Base-by-base conservation (phyloP, 2,113 vertebrate genomes). In the Setophaga petechia region DNA sequence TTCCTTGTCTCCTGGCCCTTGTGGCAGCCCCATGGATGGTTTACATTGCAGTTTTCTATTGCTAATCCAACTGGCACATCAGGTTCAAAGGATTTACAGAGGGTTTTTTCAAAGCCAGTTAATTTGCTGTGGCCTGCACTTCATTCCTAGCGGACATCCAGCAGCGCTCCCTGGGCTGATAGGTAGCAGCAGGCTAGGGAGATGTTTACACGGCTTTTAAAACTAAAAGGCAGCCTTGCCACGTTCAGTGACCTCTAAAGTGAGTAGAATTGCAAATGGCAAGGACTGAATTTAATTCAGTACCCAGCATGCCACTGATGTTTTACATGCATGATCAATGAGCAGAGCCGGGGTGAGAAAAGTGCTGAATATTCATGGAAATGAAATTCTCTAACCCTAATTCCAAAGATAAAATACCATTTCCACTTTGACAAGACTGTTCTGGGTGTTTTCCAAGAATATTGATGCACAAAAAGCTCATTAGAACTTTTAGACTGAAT, bases 331-430 rank as follows among this genome's bases (percentile, higher is more conserved):
- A 82, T 96, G 97, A 97, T 95, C 96, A 90, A 95, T 93, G 87
- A 96, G 96, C 58, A 84, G 87, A 87, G 81, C 82, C 6, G 7
- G 66, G 89, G 95, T 82, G 90, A 81, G 75, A 90, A 82, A 95
- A 94, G 77, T 75, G 93, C 78, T 95, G 94, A 96, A 95, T 96
- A 96, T 95, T 95, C 93, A 97, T 87, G 78, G 85, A 33, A 92
- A 62, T 90, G 31, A 82, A 90, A 90, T 89, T 90, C 66, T 90
- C 90, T 95, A 97, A 96, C 94, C 90, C 95, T 95, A 95, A 91
- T 89, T 94, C 87, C 72, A 65, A 95, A 97, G 95, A 85, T 81
- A 93, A 94, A 95, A 95, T 80, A 67, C 89, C 87, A 66, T 72
- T 95, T 94, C 90, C 88, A 65, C 88, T 91, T 89, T 94, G 86